Evolutionary conservation across 2,113 vertebrate genomes (phyloP).

Genomic region (Opisthocomus hoazin): DNA sequence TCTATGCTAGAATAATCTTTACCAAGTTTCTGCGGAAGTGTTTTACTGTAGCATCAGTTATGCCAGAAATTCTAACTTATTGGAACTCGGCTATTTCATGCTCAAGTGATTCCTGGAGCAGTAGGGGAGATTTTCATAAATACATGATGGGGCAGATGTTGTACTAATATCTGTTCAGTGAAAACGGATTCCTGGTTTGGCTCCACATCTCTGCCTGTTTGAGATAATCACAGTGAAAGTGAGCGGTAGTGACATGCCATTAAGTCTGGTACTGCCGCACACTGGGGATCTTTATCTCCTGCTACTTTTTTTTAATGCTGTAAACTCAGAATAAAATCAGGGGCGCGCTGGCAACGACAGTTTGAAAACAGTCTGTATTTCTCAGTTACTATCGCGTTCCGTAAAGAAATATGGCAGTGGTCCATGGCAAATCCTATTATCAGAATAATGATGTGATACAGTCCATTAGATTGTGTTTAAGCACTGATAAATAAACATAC

Average conservation of each 20-base stretch:
- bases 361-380: background rate
- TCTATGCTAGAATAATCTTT: background rate
- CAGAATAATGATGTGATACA: background rate
- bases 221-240: background rate
- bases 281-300: background rate
- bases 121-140: conserved; percentile 17
- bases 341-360: background rate
- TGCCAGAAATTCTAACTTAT: background rate
- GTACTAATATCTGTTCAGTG: background rate
- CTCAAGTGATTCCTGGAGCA: conserved; percentile 4
- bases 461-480: background rate
- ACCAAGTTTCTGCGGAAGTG: background rate
- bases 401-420: background rate
- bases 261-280: background rate
- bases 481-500: background rate
- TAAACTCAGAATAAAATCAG: background rate
- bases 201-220: background rate
- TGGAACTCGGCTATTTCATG: background rate
- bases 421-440: background rate
- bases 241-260: background rate
- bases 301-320: background rate
- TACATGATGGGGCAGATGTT: background rate
- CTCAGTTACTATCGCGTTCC: background rate
- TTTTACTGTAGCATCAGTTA: background rate
- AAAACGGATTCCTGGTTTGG: background rate